Evolutionary conservation across 1,140 invertebrate species (phyloP).

Genomic region (Hyles vespertilio): DNA sequence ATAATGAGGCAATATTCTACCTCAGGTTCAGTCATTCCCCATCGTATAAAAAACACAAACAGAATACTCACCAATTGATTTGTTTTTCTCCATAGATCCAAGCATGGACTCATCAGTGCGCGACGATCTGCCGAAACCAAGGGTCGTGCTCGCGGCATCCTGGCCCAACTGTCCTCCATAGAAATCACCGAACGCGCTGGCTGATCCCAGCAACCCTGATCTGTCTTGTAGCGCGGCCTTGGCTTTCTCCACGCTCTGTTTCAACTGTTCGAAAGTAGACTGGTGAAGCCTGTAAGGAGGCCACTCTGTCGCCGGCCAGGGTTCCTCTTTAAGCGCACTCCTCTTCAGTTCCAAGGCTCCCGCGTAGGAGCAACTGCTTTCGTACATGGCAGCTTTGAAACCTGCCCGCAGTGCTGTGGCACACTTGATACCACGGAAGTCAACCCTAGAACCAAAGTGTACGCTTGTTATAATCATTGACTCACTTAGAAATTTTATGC

Average conservation of each 20-base stretch:
- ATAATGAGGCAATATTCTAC: no score
- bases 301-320: constrained; percentile 80
- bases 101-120: constrained; percentile 64
- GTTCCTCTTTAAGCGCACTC: constrained; percentile 79
- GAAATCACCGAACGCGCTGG: constrained; percentile 78
- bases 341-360: constrained; percentile 90
- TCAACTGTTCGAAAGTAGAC: constrained; percentile 90
- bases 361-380: constrained; percentile 92
- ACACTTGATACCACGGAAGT: constrained; percentile 63
- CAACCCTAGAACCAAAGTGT: constrained; percentile 34
- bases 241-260: constrained; percentile 91
- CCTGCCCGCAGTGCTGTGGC: constrained; percentile 53
- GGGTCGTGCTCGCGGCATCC: constrained; percentile 40
- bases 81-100: constrained; percentile 61
- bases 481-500: no score
- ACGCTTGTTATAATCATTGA: no score
- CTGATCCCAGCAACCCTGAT: constrained; percentile 68
- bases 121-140: constrained; percentile 52
- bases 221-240: constrained; percentile 86
- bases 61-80: constrained; percentile 57
- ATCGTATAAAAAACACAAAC: not conserved
- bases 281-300: constrained; percentile 84
- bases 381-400: constrained; percentile 82
- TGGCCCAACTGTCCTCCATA: constrained; percentile 72
- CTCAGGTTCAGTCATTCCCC: no score